Evolutionary conservation across 37 sponge, comb jelly and placozoan species (phyloP).

Genomic region (Petrosia ficiformis): DNA sequence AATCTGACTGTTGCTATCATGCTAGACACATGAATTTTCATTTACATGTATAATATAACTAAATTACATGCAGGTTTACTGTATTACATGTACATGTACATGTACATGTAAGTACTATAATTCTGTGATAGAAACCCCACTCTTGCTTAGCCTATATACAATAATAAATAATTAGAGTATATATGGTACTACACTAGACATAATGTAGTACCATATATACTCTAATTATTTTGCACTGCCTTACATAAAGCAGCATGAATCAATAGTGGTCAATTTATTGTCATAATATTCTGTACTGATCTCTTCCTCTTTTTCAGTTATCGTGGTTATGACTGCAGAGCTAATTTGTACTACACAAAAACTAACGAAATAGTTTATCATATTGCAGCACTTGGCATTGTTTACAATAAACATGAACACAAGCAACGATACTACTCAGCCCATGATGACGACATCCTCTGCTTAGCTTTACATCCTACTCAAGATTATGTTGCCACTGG

Average conservation of each 20-base stretch:
- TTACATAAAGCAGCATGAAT: too few species aligned
- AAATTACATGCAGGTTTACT: too few species aligned
- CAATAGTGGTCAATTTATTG: neutral
- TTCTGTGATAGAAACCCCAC: constrained; percentile 23
- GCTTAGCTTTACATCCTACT: constrained; percentile 87
- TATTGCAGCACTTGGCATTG: constrained; percentile 94
- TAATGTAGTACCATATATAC: too few species aligned
- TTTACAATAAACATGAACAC: constrained; percentile 77
- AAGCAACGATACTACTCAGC: constrained; percentile 82
- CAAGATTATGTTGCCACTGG: constrained; percentile 50
- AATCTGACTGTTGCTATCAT: too few species aligned
- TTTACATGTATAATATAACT: too few species aligned
- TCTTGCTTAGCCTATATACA: too few species aligned
- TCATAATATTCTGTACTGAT: neutral
- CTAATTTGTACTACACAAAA: constrained; percentile 89
- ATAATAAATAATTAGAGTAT: too few species aligned
- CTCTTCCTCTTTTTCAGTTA: constrained; percentile 64
- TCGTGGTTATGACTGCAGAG: constrained; percentile 95
- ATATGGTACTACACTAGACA: too few species aligned
- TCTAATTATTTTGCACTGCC: too few species aligned
- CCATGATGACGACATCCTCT: constrained; percentile 97
- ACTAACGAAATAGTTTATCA: constrained; percentile 90
- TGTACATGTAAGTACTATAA: too few species aligned
- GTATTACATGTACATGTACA: too few species aligned
- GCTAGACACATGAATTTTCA: too few species aligned